Evolutionary conservation across 2,797 vertebrate species (phyloP).

Genomic region (Ptychadena robeensis): DNA sequence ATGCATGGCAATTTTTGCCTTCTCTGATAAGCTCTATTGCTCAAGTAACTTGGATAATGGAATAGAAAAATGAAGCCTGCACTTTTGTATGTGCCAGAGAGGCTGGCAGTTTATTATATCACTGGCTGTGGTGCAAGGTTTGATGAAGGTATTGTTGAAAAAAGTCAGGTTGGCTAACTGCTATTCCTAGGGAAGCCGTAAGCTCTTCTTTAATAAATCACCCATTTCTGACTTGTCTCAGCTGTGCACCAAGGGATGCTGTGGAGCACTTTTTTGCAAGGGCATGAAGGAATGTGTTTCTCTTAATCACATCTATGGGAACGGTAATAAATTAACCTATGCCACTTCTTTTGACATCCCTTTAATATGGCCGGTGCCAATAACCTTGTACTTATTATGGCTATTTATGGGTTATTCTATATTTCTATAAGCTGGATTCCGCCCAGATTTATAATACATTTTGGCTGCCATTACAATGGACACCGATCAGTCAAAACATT

Average conservation of each 20-base stretch:
- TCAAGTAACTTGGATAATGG: neutral
- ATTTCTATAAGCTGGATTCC: neutral
- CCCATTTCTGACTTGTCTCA: constrained; percentile 37
- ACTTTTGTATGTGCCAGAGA: neutral
- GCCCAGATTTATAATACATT: neutral
- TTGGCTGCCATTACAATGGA: neutral
- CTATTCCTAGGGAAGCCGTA: constrained; percentile 7
- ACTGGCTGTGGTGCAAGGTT: neutral
- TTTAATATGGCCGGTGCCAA: constrained; percentile 18
- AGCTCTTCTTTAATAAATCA: constrained; percentile 50
- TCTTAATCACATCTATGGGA: constrained; percentile 42
- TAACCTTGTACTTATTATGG: constrained; percentile 31
- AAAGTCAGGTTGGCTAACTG: constrained; percentile 20
- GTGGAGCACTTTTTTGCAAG: constrained; percentile 17
- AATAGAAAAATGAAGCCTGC: neutral
- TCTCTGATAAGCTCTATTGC: neutral
- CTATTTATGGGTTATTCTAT: constrained; percentile 1
- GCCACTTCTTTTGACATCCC: constrained; percentile 11
- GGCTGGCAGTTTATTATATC: constrained; percentile 4
- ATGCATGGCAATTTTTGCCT: constrained; percentile 3
- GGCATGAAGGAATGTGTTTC: constrained; percentile 27
- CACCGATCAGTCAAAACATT: no score
- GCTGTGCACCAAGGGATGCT: constrained; percentile 2
- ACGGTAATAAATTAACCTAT: constrained; percentile 35
- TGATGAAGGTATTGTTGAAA: constrained; percentile 23